These are phyloP conservation scores for Linnaemya vulpina DNA, from an alignment of 2,888 invertebrate genomes.

Conservation along the genomic window DNA sequence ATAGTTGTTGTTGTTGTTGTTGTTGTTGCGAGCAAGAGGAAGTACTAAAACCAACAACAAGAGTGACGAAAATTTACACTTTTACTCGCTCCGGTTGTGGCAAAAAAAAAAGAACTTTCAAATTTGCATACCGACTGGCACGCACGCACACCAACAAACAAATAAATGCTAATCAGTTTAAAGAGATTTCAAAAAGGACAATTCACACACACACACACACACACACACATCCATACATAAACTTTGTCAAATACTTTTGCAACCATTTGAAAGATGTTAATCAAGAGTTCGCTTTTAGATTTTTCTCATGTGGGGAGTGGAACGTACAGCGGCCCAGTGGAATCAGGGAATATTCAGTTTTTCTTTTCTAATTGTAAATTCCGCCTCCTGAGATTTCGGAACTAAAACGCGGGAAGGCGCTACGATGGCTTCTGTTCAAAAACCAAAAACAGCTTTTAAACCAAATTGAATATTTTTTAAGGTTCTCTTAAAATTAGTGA, in stretches of 20 bases:
- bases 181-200: slow-evolving; percentile 29
- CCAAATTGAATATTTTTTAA: no score
- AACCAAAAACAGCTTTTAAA: no score
- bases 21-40: slow-evolving; percentile 29
- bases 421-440: no score
- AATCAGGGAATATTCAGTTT: no score
- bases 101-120: not conserved
- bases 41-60: slow-evolving; percentile 33
- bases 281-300: no score
- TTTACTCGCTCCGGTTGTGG: not conserved
- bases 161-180: slow-evolving; percentile 53
- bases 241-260: not conserved
- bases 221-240: not conserved
- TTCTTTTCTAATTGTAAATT: no score
- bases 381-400: no score
- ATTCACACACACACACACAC: slow-evolving; percentile 1
- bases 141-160: not conserved
- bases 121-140: slow-evolving; percentile 32
- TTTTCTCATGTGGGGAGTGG: no score
- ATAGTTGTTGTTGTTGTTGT: slow-evolving; percentile 27
- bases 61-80: slow-evolving; percentile 46
- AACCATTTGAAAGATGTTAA: not conserved
- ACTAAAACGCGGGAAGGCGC: no score
- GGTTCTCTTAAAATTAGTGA: no score
- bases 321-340: no score